Evolutionary conservation across 2,113 vertebrate genomes (phyloP), one percentile per base, ranked within the genome.

Genomic region (Lota lota): DNA sequence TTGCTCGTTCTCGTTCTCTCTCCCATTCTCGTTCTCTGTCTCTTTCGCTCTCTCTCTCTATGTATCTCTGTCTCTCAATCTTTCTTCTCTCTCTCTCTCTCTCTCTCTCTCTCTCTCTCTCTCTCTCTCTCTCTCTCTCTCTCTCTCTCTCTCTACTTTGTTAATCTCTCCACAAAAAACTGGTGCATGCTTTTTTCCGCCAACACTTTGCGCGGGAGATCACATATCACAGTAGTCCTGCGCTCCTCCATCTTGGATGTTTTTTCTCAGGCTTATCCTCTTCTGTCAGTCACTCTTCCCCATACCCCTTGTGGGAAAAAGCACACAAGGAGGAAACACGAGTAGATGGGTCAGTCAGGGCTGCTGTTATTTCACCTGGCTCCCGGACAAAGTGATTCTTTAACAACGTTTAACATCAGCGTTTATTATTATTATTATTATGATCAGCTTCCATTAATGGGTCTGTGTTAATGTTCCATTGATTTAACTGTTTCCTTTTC

Each of bases 261-360:
- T 63, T 73, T 57, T 21, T 14, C n/a, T 16, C 36, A 72, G 87
- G 81, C 88, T 88, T 86, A 86, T 81, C 70, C 15, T 87, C 64
- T 82, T 88, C 86, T 90, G 89, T 83, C 83, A 84, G 80, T 83
- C 69, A 82, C 85, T 89, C 72, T 75, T 85, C 85, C 62, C 11
- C 67, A 72, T 71, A 75, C 71, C 74, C 76, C 74, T 74, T 14
- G 63, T 72, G 71, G 81, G 74, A 80, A 74, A 63, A 80, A 75
- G n/a, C 73, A 40, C n/a, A 5, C 28, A 28, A 28, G 19, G 77
- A 83, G 75, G 28, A 28, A 4, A 47, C 40, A 12, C 57, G 16
- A 75, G 69, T 75, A 17, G 1, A 61, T 5, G 18, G 71, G 81
- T 61, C 76, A 63, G 64, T 70, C 77, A 66, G 18, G 50, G 78